phyloP scores from a whole-genome alignment of 2,797 vertebrate genomes.

The Melanotaenia pygmaea region DNA sequence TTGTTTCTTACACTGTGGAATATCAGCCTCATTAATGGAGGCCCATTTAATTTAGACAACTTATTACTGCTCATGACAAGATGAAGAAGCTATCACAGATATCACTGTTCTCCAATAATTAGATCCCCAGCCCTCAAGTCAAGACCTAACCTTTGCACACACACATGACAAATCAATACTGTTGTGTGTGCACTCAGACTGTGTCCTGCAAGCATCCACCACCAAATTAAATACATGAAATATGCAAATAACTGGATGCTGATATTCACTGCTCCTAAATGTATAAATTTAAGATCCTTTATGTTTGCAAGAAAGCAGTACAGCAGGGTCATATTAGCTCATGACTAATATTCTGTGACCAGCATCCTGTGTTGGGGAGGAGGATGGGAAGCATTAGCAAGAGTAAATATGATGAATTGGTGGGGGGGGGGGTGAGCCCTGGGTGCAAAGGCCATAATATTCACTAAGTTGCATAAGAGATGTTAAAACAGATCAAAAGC shows the following conservation, averaged over 20 bases:
- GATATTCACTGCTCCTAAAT: neutral
- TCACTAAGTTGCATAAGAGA: constrained; percentile 21
- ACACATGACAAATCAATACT: constrained; percentile 17
- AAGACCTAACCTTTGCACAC: constrained; percentile 31
- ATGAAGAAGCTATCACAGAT: constrained; percentile 25
- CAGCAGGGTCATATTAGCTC: constrained; percentile 34
- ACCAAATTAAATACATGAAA: neutral
- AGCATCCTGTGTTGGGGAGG: constrained; percentile 5
- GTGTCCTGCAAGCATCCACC: neutral
- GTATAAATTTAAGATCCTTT: neutral
- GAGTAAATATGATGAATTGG: neutral
- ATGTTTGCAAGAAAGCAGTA: constrained; percentile 13
- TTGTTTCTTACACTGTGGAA: constrained; percentile 5
- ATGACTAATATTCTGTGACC: constrained; percentile 14
- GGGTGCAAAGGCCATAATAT: constrained; percentile 15
- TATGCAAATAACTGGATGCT: neutral
- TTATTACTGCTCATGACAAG: constrained; percentile 23
- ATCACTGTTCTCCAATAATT: constrained; percentile 37
- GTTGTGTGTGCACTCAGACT: neutral
- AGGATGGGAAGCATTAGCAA: constrained; percentile 5
- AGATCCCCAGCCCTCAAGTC: constrained; percentile 17
- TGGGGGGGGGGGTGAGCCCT: neutral
- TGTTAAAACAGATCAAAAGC: constrained; percentile 11
- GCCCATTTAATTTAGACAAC: constrained; percentile 20
- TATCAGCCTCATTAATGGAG: constrained; percentile 4